Base-by-base conservation (phyloP, 2,797 vertebrate genomes). In the Tarsius wallacei region DNA sequence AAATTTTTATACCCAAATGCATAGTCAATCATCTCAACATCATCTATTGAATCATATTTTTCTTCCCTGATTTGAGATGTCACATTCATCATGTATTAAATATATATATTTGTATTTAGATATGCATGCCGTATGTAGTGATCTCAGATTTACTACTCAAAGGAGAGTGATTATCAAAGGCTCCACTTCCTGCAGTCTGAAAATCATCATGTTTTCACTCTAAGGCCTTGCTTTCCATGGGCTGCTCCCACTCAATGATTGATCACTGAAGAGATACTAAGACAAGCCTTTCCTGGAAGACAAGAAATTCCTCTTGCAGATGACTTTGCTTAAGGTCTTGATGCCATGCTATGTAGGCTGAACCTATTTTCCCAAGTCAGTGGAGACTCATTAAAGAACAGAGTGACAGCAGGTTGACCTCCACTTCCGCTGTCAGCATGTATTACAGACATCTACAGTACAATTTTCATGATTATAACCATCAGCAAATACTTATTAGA, bases 31-130 rank as follows among this genome's bases (percentile, higher is more conserved):
- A 91, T 70, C 42, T 64, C 47, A 33, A 36, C 26, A 26, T 26
- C 49, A 22, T 33, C n/a, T 81, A 87, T n/a, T 81, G 33, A 66
- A 64, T 64, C 94, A 93, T 55, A 63, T 93, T 84, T 95, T 78
- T 36, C 73, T 73, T 89, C 42, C 70, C 13, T 77, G 33, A 76
- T 84, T 70, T 63, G 26, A 77, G 87, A 77, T 92, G 61, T 83
- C 70, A 77, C 63, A 71, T 49, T 85, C 64, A 42, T 68, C 11
- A 57, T 64, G 22, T 81, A 49, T 57, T 86, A 49, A 61, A 42
- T 57, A 19, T 53, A 2, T 51, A n/a, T 53, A 13, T 80, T 6
- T 74, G 47, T 57, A 6, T 64, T 12, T 42, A 21, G 28, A n/a
- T 74, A 5, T 55, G 7, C 9, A 4, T 14, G 51, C 10, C 16